Evolutionary conservation across 2,797 vertebrate genomes (phyloP), one percentile per base, ranked within the genome.

Genomic region (Microhierax caerulescens): DNA sequence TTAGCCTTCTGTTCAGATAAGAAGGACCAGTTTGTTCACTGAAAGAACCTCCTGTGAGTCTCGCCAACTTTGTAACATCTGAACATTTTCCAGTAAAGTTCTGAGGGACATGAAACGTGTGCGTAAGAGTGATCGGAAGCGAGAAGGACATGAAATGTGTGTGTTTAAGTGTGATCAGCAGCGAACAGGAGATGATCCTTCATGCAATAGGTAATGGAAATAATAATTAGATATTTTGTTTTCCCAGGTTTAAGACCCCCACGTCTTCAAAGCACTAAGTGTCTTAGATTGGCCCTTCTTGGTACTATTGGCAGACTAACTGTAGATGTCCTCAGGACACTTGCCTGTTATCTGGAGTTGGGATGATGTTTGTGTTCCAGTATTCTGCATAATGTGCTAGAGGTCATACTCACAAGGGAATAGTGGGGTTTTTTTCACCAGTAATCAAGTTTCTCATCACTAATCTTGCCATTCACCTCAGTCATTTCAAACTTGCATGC

Each of bases 71-170:
- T 27, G 47, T 17, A 11, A 45, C 47, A 6, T 8, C 39, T 41
- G 51, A 67, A 51, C 37, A 27, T 60, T 91, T 61, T 21, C 64
- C 50, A 23, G n/a, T 19, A 3, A 30, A 36, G 32, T 41, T 64
- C 53, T 21, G 45, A 64, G 84, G 53, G 22, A 37, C 6, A 1
- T 6, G 17, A 20, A 77, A 50, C 2, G 4, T 5, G 2, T 10
- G 32, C 10, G 0, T 5, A 28, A 16, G 30, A 39, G 34, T 1
- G 30, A 22, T 6, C 1, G 8, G 78, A 77, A n/a, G 47, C 13
- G 11, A 28, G 84, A 48, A n/a, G 18, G 22, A 37, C 5, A 1
- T 7, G 17, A 20, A 77, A 50, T 2, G 4, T 5, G 2, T 10
- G 32, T 10, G 0, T 5, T 25, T 41, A 41, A 20, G 30, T 36